Conservation (phyloP, 2,113 vertebrate genomes). For the Hystrix brachyura region DNA sequence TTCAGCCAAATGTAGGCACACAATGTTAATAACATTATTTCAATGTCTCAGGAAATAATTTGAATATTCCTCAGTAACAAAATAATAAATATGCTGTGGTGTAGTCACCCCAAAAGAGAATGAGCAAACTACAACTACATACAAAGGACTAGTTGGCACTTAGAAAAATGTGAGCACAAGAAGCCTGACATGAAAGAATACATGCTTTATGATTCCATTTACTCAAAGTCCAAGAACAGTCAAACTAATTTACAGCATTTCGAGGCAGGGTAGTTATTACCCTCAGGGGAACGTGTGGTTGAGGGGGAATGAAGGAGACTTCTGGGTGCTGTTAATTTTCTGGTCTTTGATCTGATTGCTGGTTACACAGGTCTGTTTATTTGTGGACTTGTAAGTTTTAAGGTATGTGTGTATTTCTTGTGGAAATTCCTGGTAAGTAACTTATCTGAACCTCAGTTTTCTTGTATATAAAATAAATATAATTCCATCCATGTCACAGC, state of each 20-base stretch:
- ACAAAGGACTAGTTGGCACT: neutral
- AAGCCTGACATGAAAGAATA: neutral
- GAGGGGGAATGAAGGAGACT: rapidly evolving
- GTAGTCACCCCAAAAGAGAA: neutral
- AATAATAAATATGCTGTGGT: neutral
- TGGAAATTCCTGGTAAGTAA: neutral
- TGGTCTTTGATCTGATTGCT: neutral
- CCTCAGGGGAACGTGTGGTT: neutral
- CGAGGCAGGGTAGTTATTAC: neutral
- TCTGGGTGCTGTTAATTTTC: neutral
- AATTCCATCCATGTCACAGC: neutral
- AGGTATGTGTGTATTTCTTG: neutral
- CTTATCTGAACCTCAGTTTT: neutral
- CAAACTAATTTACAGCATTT: neutral
- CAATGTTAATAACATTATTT: neutral
- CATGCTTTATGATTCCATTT: neutral
- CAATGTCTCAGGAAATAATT: neutral
- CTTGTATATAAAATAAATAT: neutral
- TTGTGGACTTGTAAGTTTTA: neutral
- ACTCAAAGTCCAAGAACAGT: neutral
- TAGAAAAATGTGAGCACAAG: neutral
- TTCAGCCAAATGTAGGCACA: neutral
- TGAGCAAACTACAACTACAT: neutral
- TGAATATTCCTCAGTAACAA: neutral
- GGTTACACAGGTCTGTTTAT: neutral